These are phyloP conservation scores for Cladorhizidae sp. DNA, from an alignment of 37 sponge, comb jelly and placozoan genomes.

Conservation along the genomic window DNA sequence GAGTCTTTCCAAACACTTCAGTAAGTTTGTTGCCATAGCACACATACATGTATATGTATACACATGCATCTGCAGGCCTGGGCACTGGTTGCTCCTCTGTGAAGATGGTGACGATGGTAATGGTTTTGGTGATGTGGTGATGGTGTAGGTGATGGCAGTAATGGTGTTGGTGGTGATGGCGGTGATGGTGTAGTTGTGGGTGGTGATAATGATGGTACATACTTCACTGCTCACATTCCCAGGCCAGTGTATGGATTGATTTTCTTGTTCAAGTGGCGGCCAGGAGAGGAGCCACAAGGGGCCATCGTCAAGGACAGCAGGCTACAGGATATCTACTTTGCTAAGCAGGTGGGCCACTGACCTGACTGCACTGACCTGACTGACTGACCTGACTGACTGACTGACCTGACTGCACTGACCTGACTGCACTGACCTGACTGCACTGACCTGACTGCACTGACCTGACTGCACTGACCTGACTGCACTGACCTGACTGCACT, in stretches of 20 bases:
- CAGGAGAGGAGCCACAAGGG: slow-evolving; percentile 77
- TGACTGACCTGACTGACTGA: no score
- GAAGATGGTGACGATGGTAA: no score
- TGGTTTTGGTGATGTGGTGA: no score
- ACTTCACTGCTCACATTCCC: slow-evolving; percentile 6
- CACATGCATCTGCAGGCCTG: background rate
- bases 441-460: no score
- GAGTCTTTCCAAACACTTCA: slow-evolving; percentile 60
- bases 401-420: no score
- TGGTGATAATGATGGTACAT: background rate
- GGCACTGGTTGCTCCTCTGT: background rate
- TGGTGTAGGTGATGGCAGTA: no score
- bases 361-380: no score
- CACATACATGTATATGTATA: background rate
- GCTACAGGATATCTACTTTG: slow-evolving; percentile 87
- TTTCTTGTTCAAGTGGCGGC: slow-evolving; percentile 94
- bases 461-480: no score
- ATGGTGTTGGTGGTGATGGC: no score
- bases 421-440: no score
- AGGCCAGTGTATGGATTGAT: slow-evolving; percentile 95
- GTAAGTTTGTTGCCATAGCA: slow-evolving; percentile 29
- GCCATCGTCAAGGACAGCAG: slow-evolving; percentile 79
- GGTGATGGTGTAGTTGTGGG: no score
- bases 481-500: no score
- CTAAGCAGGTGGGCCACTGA: slow-evolving; percentile 76